These are phyloP conservation scores for Chionomys nivalis DNA, from an alignment of 2,113 vertebrate genomes.

Conservation along the genomic window DNA sequence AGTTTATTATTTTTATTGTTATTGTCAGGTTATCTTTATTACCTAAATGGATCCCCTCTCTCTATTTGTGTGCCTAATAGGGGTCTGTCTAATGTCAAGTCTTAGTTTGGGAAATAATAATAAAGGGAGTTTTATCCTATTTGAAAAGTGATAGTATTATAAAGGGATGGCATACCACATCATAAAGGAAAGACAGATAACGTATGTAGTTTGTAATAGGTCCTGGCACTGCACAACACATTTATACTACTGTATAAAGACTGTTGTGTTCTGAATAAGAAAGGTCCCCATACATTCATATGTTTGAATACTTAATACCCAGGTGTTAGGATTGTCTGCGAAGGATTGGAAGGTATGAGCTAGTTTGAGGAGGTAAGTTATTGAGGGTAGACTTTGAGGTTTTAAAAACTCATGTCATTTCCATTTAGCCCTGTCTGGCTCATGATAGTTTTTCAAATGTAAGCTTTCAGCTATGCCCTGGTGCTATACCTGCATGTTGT, in stretches of 20 bases:
- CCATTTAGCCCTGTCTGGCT: background rate
- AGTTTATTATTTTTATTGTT: background rate
- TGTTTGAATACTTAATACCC: background rate
- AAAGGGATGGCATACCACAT: background rate
- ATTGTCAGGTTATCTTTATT: background rate
- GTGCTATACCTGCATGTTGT: background rate
- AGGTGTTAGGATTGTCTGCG: background rate
- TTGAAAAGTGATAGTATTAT: background rate
- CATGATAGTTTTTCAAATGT: background rate
- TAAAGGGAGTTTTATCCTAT: background rate
- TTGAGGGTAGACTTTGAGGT: background rate
- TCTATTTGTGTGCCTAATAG: background rate
- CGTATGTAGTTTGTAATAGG: background rate
- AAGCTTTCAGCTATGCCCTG: background rate
- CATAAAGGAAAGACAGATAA: background rate
- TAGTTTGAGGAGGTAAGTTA: background rate
- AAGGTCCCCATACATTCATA: background rate
- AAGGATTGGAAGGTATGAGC: background rate
- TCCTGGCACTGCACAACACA: background rate
- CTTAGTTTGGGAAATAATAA: background rate
- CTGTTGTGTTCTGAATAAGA: background rate
- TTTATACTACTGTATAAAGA: background rate
- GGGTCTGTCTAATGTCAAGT: background rate
- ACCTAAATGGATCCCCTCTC: background rate
- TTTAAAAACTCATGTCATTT: background rate